Evolutionary conservation across 1,140 invertebrate genomes (phyloP), one percentile per base, ranked within the genome.

Genomic region (Rhyzopertha dominica): DNA sequence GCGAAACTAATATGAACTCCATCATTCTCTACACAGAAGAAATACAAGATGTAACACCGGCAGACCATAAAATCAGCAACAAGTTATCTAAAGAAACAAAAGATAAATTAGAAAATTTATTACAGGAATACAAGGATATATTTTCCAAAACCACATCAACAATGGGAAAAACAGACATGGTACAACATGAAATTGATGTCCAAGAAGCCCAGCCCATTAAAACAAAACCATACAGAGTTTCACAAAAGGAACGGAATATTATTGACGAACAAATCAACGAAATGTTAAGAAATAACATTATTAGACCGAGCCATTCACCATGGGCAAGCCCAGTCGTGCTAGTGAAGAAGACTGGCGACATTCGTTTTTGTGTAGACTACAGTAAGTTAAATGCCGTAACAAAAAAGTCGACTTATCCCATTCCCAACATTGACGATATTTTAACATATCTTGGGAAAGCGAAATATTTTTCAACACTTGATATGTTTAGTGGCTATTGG

Each of bases 401-500:
- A 0, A 56, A 49, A 18, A 53, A 61, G 37, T 68, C 72, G 36
- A 45, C 47, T n/a, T 75, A 63, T 49, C 74, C 73, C 1, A 34
- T 77, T 4, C 73, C 72, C 2, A 43, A 61, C 5, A 69, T 75
- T 2, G 65, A 71, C 25, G 67, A 72, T 17, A 63, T 68, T 3
- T 49, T 79, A 1, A 53, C 62, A 34, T 47, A 42, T 7, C 31
- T 75, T 5, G 45, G 46, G 1, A 61, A 59, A 3, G 39, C 52
- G 0, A 39, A 54, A 14, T 68, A 63, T 30, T 66, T 70, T 13
- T 56, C 58, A 0, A 64, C 62, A 0, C 30, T 68, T 1, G 68
- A 70, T 57, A 47, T 74, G 22, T 59, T 52, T 3, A 63, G 54
- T 22, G 77, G 75, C 3, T 79, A 71, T 56, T 72, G 65, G 58